Base-by-base conservation (phyloP, 2,888 invertebrate species). In the Taenaris catops region DNA sequence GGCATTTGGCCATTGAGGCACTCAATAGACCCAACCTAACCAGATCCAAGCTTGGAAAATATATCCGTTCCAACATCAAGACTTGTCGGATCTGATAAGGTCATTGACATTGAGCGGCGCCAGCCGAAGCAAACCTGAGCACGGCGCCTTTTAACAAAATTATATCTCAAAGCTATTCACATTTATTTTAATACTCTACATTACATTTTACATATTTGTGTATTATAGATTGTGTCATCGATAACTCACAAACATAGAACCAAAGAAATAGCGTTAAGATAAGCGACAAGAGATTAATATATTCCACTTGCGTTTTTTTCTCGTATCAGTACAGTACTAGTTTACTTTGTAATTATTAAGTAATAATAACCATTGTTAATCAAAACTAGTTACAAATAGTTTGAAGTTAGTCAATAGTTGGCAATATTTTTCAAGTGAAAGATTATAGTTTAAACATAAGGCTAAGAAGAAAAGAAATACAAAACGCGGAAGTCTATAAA, bases 41-140 rank as follows among this genome's bases (percentile, higher is more conserved):
- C 52, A 86, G 83, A 84, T 48, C 44, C 76, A 51, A 64, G 78
- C 75, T 59, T 57, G 11, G n/a, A 5, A 27, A 25, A 27, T 47
- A 32, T 24, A 26, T 41, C 37, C 26, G 16, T 31, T 38, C 39
- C 25, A 20, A 32, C 28, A 4, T 20, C 17, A 33, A 38, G 23
- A 29, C 51, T 39, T 38, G 67, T 57, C 58, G 61, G 74, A 55
- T 78, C 80, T 81, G 60, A 65, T 67, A 65, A 67, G 63, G 79
- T 72, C 63, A 50, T 47, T 46, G 62, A 64, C 71, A 59, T 69
- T 64, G 67, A 78, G 84, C 62, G 73, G 84, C 86, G 84, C 81
- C 51, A 57, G 80, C 58, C 83, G 81, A 49, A 66, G 80, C 81
- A 71, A 61, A 73, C 79, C 70, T 70, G 83, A 79, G 76, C 81